These are phyloP conservation scores for Gephyroberyx darwinii DNA, from an alignment of 2,797 vertebrate species.

Conservation along the genomic window DNA sequence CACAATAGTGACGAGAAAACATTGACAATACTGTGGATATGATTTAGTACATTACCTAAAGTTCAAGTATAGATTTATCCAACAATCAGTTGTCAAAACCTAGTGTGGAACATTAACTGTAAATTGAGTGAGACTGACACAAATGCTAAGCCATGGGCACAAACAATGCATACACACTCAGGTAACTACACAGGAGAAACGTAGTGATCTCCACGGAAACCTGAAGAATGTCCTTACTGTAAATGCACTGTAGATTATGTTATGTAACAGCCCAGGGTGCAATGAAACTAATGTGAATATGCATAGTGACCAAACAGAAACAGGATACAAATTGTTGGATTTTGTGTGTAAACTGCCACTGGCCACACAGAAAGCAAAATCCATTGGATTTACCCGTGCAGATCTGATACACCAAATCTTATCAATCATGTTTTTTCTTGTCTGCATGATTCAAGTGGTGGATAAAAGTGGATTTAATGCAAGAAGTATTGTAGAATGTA, in stretches of 20 bases:
- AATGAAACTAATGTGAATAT: background rate
- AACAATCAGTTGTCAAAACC: background rate
- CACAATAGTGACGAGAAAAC: background rate
- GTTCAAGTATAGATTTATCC: too few relatives aligned
- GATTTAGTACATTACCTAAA: background rate
- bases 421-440: background rate
- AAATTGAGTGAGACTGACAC: background rate
- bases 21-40: background rate
- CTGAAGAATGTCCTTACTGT: slow-evolving; percentile 32
- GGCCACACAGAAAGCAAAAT: too few relatives aligned
- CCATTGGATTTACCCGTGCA: background rate
- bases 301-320: background rate
- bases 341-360: too few relatives aligned
- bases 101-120: background rate
- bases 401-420: background rate
- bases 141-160: slow-evolving; percentile 53
- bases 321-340: background rate
- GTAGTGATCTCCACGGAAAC: slow-evolving; percentile 27
- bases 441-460: background rate
- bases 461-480: background rate
- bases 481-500: too few relatives aligned
- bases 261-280: background rate
- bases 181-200: slow-evolving; percentile 22
- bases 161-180: slow-evolving; percentile 59
- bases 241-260: slow-evolving; percentile 15